These are phyloP conservation scores for Drosophila austrosaltans DNA, from an alignment of 2,888 invertebrate species.

Conservation along the genomic window DNA sequence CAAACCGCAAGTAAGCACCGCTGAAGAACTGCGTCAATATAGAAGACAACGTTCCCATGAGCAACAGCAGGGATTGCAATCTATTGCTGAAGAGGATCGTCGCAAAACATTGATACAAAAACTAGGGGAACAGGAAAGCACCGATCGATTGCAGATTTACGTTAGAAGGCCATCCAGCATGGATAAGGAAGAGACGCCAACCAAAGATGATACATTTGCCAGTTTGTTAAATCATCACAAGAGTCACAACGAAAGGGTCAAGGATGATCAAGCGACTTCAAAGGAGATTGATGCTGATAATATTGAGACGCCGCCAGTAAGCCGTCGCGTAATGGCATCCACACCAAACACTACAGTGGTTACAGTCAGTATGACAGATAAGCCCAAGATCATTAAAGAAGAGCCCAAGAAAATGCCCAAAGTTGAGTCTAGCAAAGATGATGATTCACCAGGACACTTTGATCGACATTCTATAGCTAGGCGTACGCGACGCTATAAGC, in stretches of 20 bases:
- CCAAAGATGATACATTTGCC: conserved; percentile 69
- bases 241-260: conserved; percentile 71
- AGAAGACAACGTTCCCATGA: conserved; percentile 86
- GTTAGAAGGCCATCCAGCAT: conserved; percentile 84
- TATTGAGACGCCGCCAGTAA: conserved; percentile 94
- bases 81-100: conserved; percentile 87
- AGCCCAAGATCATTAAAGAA: conserved; percentile 49
- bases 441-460: conserved; percentile 88
- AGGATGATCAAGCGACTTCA: conserved; percentile 83
- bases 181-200: conserved; percentile 43
- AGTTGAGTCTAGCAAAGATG: conserved; percentile 67
- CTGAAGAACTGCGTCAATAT: conserved; percentile 86
- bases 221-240: conserved; percentile 73
- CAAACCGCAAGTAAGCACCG: conserved; percentile 84
- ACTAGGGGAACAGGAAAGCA: conserved; percentile 84
- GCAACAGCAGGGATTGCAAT: conserved; percentile 84
- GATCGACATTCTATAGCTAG: conserved; percentile 93
- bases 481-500: conserved; percentile 91
- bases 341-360: conserved; percentile 76
- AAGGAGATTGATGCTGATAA: conserved; percentile 95
- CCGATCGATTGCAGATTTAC: conserved; percentile 86
- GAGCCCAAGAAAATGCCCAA: conserved; percentile 19
- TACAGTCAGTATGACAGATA: conserved; percentile 68
- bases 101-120: conserved; percentile 85
- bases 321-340: conserved; percentile 85